Conservation (phyloP, 2,113 vertebrate genomes). For the Calypte anna region DNA sequence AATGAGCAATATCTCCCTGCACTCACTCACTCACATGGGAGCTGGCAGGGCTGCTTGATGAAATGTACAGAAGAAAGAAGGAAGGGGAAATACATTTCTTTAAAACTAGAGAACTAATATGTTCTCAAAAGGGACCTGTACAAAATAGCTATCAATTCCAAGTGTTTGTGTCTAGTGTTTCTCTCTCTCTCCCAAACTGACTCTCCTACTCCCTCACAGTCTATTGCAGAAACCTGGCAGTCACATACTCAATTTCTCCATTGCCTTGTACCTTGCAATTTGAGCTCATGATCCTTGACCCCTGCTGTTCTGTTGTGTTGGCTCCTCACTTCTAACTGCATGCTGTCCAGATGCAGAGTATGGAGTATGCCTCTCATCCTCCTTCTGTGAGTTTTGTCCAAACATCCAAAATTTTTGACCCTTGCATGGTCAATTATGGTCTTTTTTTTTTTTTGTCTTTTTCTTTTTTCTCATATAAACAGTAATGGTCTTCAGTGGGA, state of each 20-base stretch:
- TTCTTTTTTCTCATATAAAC: not conserved
- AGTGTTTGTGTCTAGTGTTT: not conserved
- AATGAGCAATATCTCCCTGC: slow-evolving; percentile 25
- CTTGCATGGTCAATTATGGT: not conserved
- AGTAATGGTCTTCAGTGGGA: not conserved
- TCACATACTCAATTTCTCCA: not conserved
- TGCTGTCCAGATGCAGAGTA: not conserved
- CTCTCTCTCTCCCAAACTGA: not conserved
- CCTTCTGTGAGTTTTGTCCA: not conserved
- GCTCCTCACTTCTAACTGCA: not conserved
- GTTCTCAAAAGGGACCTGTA: not conserved
- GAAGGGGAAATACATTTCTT: not conserved
- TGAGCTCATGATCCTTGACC: not conserved
- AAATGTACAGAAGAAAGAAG: not conserved
- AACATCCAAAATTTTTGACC: not conserved
- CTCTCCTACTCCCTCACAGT: not conserved
- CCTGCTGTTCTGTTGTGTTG: not conserved
- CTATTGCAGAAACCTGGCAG: not conserved
- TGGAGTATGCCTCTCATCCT: not conserved
- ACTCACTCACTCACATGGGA: rapidly evolving
- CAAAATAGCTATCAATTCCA: not conserved
- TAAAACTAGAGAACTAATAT: not conserved
- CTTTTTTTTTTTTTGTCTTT: not conserved
- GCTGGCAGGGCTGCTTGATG: not conserved
- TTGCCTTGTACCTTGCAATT: not conserved